A percentile compares a stretch with the other conserved stretches of the same genome.
phyloP scores from a whole-genome alignment of 2,113 vertebrate genomes.

The Bothrops jararaca region DNA sequence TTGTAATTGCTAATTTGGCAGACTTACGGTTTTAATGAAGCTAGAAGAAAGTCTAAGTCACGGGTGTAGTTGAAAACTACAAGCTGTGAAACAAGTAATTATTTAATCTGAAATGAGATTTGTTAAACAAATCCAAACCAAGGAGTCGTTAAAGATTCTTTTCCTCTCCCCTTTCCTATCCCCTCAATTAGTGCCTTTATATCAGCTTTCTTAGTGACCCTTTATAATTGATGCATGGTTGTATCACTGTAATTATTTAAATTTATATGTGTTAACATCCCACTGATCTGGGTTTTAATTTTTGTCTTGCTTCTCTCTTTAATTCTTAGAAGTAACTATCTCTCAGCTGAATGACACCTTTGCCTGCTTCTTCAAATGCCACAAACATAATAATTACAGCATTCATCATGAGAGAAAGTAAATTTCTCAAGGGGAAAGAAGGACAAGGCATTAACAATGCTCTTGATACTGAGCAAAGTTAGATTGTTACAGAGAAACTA shows the following conservation, averaged over 20 bases:
- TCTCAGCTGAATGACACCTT: conserved; percentile 27
- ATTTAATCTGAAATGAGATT: conserved; percentile 52
- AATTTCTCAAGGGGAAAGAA: conserved; percentile 2
- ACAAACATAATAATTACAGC: conserved; percentile 24
- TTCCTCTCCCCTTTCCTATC: conserved; percentile 31
- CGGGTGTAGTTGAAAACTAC: conserved; percentile 51
- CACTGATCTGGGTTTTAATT: conserved; percentile 17
- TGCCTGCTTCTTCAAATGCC: conserved; percentile 26
- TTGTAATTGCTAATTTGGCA: conserved; percentile 49
- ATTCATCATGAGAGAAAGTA: conserved; percentile 14
- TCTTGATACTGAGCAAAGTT: neutral
- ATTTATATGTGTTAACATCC: neutral
- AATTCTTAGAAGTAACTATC: conserved; percentile 3
- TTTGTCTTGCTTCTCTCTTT: neutral
- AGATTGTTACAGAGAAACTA: neutral
- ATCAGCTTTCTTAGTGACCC: conserved; percentile 26
- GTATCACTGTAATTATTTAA: conserved; percentile 34
- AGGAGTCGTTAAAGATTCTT: conserved; percentile 28
- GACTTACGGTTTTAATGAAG: conserved; percentile 49
- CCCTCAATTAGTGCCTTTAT: conserved; percentile 37
- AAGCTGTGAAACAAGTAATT: conserved; percentile 56
- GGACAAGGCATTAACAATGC: neutral
- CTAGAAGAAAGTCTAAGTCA: conserved; percentile 49
- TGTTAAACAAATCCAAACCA: conserved; percentile 45
- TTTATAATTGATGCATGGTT: conserved; percentile 27